phyloP scores from a whole-genome alignment of 2,797 vertebrate species.

The Steatocranus sp. region DNA sequence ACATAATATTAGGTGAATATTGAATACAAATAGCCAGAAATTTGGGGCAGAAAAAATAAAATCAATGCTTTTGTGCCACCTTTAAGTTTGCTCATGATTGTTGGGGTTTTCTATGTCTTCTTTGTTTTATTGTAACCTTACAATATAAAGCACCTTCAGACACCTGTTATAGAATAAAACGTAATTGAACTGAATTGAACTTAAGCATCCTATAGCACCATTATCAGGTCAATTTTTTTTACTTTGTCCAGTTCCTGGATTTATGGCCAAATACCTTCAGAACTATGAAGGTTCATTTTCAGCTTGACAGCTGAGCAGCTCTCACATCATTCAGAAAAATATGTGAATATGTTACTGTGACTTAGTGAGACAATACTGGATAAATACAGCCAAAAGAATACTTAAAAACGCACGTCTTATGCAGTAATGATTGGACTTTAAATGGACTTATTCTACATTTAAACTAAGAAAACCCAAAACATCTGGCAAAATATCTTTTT shows the following conservation, averaged over 20 bases:
- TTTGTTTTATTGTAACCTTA: background rate
- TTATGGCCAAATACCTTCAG: background rate
- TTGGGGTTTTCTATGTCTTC: background rate
- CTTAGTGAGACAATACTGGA: background rate
- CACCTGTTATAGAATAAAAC: background rate
- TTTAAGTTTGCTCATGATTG: background rate
- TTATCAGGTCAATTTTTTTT: background rate
- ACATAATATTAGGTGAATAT: background rate
- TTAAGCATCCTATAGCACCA: background rate
- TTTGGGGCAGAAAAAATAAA: background rate
- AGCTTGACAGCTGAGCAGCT: background rate
- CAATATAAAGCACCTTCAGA: background rate
- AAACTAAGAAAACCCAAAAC: background rate
- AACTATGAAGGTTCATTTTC: background rate
- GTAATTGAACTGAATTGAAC: background rate
- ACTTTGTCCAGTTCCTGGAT: background rate
- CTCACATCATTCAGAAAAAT: background rate
- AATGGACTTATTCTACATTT: background rate
- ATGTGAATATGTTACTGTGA: background rate
- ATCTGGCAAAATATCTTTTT: background rate
- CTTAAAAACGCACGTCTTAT: background rate
- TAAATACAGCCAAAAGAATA: background rate
- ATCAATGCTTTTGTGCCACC: too few relatives aligned
- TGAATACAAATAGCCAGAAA: background rate
- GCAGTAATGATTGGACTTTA: background rate